phyloP scores from a whole-genome alignment of 2,113 vertebrate species.

The Ovibos moschatus region DNA sequence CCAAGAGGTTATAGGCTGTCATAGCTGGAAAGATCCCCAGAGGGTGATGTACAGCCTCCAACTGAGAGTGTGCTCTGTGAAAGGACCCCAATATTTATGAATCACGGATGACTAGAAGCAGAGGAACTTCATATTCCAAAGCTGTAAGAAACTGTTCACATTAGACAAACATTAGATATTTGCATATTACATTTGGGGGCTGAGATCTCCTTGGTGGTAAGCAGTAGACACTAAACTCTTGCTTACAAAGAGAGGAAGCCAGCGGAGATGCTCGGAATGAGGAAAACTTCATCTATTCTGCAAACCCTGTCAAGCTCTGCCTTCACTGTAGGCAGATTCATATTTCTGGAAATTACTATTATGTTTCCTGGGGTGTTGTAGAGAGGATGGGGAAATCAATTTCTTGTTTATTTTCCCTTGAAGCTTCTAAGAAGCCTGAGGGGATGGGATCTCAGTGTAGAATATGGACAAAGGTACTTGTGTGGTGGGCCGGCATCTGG shows the following conservation, averaged over 20 bases:
- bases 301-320: not conserved
- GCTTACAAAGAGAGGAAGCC: not conserved
- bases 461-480: not conserved
- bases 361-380: not conserved
- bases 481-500: not conserved
- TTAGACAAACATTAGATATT: conserved; percentile 29
- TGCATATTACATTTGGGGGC: conserved; percentile 1
- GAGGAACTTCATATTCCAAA: conserved; percentile 41
- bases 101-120: not conserved
- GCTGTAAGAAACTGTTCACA: conserved; percentile 1
- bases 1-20: not conserved
- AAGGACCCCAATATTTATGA: not conserved
- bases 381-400: not conserved
- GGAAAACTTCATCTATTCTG: not conserved
- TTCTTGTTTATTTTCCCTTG: not conserved
- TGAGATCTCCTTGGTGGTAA: not conserved
- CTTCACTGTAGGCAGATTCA: not conserved
- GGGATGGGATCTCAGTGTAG: not conserved
- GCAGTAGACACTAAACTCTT: not conserved
- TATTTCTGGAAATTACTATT: not conserved
- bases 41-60: not conserved
- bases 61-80: not conserved
- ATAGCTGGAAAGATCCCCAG: not conserved
- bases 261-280: not conserved
- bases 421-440: not conserved